phyloP scores from a whole-genome alignment of 1,140 invertebrate species.

The Grapholita molesta region DNA sequence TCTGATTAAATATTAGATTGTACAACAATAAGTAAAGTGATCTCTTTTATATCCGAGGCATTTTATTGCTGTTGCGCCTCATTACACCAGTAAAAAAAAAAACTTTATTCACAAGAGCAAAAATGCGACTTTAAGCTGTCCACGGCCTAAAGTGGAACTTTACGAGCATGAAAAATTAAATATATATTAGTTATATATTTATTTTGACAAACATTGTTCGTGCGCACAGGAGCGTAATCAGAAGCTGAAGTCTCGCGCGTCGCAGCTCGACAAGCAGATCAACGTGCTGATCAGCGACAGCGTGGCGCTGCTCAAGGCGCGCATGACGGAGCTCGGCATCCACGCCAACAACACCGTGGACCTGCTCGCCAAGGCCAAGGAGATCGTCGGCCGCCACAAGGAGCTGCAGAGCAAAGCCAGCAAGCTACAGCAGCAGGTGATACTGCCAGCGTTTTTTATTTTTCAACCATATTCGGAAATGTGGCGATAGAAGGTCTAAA shows the following conservation, averaged over 20 bases:
- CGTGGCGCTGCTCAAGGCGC: slow-evolving; percentile 91
- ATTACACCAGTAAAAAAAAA: too few species aligned
- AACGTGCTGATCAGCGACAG: slow-evolving; percentile 94
- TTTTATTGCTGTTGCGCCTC: too few species aligned
- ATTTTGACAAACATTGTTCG: neutral
- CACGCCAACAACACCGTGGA: slow-evolving; percentile 90
- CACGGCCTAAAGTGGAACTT: too few species aligned
- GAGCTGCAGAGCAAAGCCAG: slow-evolving; percentile 92
- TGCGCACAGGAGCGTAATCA: slow-evolving; percentile 85
- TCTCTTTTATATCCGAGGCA: too few species aligned
- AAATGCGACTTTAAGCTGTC: too few species aligned
- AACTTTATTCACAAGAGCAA: too few species aligned
- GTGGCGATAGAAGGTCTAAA: too few species aligned
- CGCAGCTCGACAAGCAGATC: slow-evolving; percentile 94
- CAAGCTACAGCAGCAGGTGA: slow-evolving; percentile 91
- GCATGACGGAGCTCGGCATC: slow-evolving; percentile 94
- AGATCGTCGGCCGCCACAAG: slow-evolving; percentile 94
- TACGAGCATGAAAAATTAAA: too few species aligned
- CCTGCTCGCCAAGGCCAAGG: slow-evolving; percentile 92
- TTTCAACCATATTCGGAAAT: neutral
- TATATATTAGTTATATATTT: too few species aligned
- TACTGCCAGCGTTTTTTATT: too few species aligned
- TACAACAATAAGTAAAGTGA: too few species aligned
- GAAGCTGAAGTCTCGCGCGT: slow-evolving; percentile 86
- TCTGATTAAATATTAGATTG: too few species aligned